A percentile compares a stretch with the other conserved stretches of the same genome.
These are phyloP conservation scores for Tragopan temminckii DNA, from an alignment of 2,797 vertebrate genomes.

Conservation along the genomic window DNA sequence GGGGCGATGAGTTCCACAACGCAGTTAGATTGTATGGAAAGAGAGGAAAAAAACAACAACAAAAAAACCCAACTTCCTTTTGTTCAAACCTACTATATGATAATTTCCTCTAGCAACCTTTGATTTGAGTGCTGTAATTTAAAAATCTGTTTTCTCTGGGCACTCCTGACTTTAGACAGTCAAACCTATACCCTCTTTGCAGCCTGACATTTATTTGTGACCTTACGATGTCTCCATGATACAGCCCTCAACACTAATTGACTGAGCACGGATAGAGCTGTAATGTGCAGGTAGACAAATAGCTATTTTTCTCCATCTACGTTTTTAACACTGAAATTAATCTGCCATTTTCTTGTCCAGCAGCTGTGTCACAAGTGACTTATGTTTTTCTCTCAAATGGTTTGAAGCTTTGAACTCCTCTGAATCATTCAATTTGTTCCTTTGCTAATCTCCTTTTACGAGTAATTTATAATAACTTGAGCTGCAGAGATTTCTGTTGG, in stretches of 20 bases:
- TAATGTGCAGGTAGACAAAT: not conserved
- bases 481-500: not conserved
- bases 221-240: not conserved
- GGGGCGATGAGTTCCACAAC: conserved; percentile 45
- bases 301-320: not conserved
- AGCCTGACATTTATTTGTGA: conserved; percentile 18
- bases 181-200: not conserved
- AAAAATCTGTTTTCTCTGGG: not conserved
- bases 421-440: conserved; percentile 26
- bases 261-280: not conserved
- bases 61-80: not conserved
- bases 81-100: conserved; percentile 19
- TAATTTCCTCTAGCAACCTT: conserved; percentile 48
- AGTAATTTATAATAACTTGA: conserved; percentile 15
- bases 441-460: conserved; percentile 47
- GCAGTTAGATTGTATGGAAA: conserved; percentile 27
- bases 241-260: not conserved
- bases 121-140: conserved; percentile 16
- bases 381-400: conserved; percentile 14
- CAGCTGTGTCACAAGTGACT: not conserved
- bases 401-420: conserved; percentile 33
- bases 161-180: not conserved
- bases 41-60: too few relatives aligned
- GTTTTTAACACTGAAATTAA: not conserved
- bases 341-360: not conserved